phyloP scores from a whole-genome alignment of 2,113 vertebrate genomes.

The Apeltes quadracus region DNA sequence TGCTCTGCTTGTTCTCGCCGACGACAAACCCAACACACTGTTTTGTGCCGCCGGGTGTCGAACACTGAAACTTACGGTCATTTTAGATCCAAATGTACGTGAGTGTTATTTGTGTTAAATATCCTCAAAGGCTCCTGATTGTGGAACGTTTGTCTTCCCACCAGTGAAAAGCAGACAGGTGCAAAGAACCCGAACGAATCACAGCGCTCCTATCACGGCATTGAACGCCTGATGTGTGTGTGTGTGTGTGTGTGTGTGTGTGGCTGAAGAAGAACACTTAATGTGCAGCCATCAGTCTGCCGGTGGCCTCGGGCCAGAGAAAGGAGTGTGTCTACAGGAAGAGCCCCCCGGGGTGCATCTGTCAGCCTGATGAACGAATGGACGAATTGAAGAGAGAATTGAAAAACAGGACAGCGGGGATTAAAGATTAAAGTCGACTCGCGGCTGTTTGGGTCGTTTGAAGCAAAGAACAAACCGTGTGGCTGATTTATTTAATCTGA shows the following conservation, averaged over 20 bases:
- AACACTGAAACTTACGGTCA: constrained; percentile 2
- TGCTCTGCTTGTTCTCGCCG: constrained; percentile 13
- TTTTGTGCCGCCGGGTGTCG: background rate
- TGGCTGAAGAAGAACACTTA: constrained; percentile 37
- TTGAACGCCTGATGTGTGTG: constrained; percentile 17
- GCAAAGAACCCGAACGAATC: constrained; percentile 43
- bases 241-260: constrained; percentile 12
- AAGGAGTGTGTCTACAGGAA: background rate
- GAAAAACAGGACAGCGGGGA: background rate
- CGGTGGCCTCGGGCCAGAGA: constrained; percentile 27
- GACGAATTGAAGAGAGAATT: background rate
- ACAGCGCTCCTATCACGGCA: background rate
- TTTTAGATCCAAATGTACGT: background rate
- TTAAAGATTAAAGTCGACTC: constrained; percentile 25
- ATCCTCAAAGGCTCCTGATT: constrained; percentile 3
- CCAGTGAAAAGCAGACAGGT: constrained; percentile 43
- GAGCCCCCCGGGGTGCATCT: background rate
- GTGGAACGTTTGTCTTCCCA: constrained; percentile 15
- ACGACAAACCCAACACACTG: constrained; percentile 14
- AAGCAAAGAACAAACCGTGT: background rate
- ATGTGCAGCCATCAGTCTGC: constrained; percentile 41
- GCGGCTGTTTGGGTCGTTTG: background rate
- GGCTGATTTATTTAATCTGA: constrained; percentile 17
- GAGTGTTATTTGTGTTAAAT: background rate
- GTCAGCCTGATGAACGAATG: background rate